A percentile compares a stretch with the other conserved stretches of the same genome.
phyloP scores from a whole-genome alignment of 2,888 invertebrate species.

The Ennomos fuscantarius region DNA sequence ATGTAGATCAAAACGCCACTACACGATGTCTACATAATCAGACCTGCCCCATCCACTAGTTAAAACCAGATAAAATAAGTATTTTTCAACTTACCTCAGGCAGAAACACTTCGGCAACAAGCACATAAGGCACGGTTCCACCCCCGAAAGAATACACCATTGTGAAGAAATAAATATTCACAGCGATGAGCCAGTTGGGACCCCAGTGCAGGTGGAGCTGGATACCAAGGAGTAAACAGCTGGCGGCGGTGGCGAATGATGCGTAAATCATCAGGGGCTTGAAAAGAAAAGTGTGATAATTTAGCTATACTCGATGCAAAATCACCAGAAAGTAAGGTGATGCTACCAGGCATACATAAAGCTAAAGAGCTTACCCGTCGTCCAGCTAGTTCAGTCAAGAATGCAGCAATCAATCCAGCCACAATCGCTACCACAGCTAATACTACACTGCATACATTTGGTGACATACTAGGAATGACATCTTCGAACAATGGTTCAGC shows the following conservation, averaged over 20 bases:
- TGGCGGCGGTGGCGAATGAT: conserved; percentile 46
- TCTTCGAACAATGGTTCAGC: conserved; percentile 64
- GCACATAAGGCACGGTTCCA: conserved; percentile 62
- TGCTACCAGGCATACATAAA: conserved; percentile 34
- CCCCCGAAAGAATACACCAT: conserved; percentile 55
- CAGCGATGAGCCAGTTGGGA: conserved; percentile 56
- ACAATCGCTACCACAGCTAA: conserved; percentile 54
- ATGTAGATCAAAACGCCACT: too few species aligned
- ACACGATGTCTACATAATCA: too few species aligned
- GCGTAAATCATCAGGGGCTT: conserved; percentile 56
- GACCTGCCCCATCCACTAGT: too few species aligned
- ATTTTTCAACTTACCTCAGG: conserved; percentile 55
- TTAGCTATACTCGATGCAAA: too few species aligned
- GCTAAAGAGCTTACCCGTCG: conserved; percentile 55
- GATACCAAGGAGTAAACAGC: conserved; percentile 58
- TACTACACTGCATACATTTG: conserved; percentile 58
- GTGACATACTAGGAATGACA: conserved; percentile 60
- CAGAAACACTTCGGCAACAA: conserved; percentile 62
- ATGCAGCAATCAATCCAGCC: conserved; percentile 58
- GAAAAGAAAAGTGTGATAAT: too few species aligned
- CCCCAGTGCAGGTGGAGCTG: conserved; percentile 64
- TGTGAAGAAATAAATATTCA: conserved; percentile 55
- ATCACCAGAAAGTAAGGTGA: background rate
- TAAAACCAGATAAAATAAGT: background rate
- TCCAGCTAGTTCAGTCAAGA: conserved; percentile 60